Evolutionary conservation across 2,797 vertebrate genomes (phyloP), one percentile per base, ranked within the genome.

Genomic region (Mallotus villosus): DNA sequence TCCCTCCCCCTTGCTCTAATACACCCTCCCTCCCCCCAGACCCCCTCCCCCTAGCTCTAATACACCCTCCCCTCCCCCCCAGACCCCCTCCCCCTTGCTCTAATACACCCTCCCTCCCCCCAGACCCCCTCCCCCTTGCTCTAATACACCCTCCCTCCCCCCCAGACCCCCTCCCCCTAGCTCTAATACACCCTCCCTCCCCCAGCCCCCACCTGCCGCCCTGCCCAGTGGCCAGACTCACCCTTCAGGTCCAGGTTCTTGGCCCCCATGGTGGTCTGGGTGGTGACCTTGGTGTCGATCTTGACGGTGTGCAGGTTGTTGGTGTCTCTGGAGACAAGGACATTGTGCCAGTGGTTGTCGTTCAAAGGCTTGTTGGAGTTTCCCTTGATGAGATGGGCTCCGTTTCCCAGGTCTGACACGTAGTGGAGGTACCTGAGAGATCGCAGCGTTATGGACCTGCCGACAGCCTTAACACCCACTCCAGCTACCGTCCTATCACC

Each of bases 301-400:
- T 98, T 99, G 74, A 99, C 97, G 1, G 94, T 98, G 87, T 99
- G 97, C 25, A 97, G 94, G 81, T 98, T 99, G 93, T 95, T 98
- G 75, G 95, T 96, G 87, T 99, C 97, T 84, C 96, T 91, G 51
- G 97, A 99, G 87, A 99, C 97, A 88, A 99, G 95, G 70, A 99
- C 97, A 6, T 96, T 98, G 84, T 99, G 97, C 97, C 97, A 99
- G 81, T 98, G 95, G 91, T 98, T 98, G 93, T 99, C 97, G n/a
- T 97, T 98, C 75, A 99, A 92, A 37, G 96, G 96, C 82, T 97
- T 99, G 85, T 97, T 98, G 68, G 97, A 98, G 89, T 97, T 98
- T 76, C 97, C 97, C 90, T 99, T 99, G 88, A 99, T 98, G 82
- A 99, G 93, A 82, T 97, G 96, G 68, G 96, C 96, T 85, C 97